Evolutionary conservation across 2,888 invertebrate genomes (phyloP).

Genomic region (Andrena marginata): DNA sequence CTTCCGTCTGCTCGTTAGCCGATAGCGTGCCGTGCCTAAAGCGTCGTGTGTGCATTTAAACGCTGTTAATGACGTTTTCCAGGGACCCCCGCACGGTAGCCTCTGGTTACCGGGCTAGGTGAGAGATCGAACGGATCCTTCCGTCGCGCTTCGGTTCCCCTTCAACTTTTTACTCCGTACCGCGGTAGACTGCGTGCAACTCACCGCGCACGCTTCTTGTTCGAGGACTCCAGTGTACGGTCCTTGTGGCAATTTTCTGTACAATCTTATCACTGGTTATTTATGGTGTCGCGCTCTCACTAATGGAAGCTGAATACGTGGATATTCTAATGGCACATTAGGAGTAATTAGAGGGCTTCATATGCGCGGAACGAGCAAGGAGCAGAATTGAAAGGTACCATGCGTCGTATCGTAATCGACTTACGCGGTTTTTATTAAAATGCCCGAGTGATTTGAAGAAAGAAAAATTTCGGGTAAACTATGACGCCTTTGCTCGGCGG

Average conservation of each 20-base stretch:
- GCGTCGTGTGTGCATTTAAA: conserved; percentile 73
- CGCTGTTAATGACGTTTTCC: conserved; percentile 76
- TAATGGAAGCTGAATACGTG: too few relatives aligned
- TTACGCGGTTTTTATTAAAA: too few relatives aligned
- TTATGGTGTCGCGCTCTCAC: too few relatives aligned
- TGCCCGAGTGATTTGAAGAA: too few relatives aligned
- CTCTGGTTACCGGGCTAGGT: conserved; percentile 7
- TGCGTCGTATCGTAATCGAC: too few relatives aligned
- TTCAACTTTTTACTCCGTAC: not conserved
- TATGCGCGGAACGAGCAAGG: too few relatives aligned
- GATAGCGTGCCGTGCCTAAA: conserved; percentile 67
- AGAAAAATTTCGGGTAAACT: not conserved
- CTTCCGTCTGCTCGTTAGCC: conserved; percentile 75
- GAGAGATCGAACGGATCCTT: conserved; percentile 8
- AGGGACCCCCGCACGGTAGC: conserved; percentile 30
- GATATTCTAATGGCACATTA: too few relatives aligned
- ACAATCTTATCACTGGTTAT: not conserved
- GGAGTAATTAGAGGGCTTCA: too few relatives aligned
- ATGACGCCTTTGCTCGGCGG: not conserved
- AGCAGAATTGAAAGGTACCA: too few relatives aligned
- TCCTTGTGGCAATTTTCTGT: not conserved
- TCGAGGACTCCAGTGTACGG: not conserved
- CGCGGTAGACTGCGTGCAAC: not conserved
- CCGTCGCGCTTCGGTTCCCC: not conserved
- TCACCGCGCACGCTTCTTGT: not conserved